Conservation (phyloP, 1,140 invertebrate genomes). For the Bombus haemorrhoidalis region DNA sequence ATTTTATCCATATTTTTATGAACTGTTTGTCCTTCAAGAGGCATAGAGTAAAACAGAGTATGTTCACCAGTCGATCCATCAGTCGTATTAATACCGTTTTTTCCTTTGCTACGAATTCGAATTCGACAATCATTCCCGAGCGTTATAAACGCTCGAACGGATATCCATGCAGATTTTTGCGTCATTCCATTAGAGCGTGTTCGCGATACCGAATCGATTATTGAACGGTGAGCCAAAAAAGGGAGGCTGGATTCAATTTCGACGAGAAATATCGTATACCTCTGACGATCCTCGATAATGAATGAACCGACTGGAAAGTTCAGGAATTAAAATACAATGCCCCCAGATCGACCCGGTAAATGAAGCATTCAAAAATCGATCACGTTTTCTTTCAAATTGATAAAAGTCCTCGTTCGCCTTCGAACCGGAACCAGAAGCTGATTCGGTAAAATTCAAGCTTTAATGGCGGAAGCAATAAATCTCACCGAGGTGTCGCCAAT, state of each 20-base stretch:
- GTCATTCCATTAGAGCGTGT: background rate
- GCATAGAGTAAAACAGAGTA: no score
- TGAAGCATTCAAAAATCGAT: background rate
- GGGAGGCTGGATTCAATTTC: slow-evolving; percentile 27
- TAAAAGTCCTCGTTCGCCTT: background rate
- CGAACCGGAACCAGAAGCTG: background rate
- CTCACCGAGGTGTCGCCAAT: background rate
- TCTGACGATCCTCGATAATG: slow-evolving; percentile 23
- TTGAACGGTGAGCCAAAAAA: background rate
- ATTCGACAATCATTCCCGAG: background rate
- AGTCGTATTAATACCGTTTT: background rate
- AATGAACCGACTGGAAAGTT: slow-evolving; percentile 13
- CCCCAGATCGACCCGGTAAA: no score
- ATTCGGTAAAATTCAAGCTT: background rate
- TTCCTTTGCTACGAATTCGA: background rate
- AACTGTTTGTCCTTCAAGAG: no score
- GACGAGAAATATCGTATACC: slow-evolving; percentile 23
- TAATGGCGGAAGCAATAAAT: background rate
- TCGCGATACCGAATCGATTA: slow-evolving; percentile 36
- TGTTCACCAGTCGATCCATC: background rate
- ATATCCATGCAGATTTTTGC: slow-evolving; percentile 24
- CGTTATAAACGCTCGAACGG: background rate
- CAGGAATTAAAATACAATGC: slow-evolving; percentile 19
- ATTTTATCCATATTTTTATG: background rate
- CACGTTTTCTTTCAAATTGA: background rate